Evolutionary conservation across 92 coral and sea anemone genomes (phyloP).

Genomic region (Bergia puertoricense): DNA sequence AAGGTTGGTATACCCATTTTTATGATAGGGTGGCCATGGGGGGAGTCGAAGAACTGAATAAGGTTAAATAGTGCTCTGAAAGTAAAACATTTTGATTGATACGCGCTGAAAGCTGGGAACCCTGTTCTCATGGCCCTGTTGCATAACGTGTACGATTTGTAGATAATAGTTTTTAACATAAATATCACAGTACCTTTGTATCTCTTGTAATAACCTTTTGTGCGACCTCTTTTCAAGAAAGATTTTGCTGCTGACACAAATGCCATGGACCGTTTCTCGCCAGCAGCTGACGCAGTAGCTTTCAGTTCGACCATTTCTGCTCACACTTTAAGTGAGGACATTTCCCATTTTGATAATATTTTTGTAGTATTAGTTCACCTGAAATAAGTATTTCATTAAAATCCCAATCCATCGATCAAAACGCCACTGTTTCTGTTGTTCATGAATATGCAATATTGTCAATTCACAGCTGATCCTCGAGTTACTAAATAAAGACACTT

Average conservation of each 20-base stretch:
- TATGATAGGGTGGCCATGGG: no score
- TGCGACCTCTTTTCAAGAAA: slow-evolving; percentile 5
- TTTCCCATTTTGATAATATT: not conserved
- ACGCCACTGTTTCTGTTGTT: not conserved
- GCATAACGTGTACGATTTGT: no score
- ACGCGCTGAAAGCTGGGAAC: no score
- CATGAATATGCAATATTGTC: not conserved
- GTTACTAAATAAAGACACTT: slow-evolving; percentile 24
- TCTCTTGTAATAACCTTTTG: slow-evolving; percentile 24
- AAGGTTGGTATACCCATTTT: no score
- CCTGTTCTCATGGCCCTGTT: no score
- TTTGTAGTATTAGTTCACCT: not conserved
- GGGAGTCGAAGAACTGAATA: no score
- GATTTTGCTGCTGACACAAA: slow-evolving; percentile 8
- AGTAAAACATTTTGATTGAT: no score
- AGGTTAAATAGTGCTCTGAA: no score
- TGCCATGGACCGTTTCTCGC: slow-evolving; percentile 25
- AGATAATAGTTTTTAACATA: not conserved
- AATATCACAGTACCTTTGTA: slow-evolving; percentile 19
- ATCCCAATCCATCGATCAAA: not conserved
- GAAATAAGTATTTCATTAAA: not conserved
- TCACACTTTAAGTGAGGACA: not conserved
- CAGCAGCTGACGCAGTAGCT: not conserved
- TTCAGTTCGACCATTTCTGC: slow-evolving; percentile 13
- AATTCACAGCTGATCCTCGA: not conserved